These are phyloP conservation scores for Poeciliopsis turneri DNA, from an alignment of 2,797 vertebrate species.

Conservation along the genomic window DNA sequence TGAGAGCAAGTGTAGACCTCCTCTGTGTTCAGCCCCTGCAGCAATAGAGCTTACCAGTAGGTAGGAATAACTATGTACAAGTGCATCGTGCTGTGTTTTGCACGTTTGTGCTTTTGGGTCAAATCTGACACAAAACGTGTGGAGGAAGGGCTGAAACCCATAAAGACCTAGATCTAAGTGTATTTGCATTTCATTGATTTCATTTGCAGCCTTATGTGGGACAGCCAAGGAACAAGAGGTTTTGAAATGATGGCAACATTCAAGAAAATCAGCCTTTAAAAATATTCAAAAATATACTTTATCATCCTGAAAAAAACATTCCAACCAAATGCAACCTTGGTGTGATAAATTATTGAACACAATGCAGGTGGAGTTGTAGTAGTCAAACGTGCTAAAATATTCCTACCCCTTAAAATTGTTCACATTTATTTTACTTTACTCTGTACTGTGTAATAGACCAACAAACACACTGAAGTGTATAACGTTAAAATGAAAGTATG, in stretches of 20 bases:
- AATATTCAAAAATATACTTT: neutral
- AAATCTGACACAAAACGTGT: conserved; percentile 32
- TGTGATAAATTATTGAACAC: conserved; percentile 16
- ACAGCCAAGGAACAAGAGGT: conserved; percentile 18
- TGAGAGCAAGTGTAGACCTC: conserved; percentile 28
- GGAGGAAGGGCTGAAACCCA: conserved; percentile 12
- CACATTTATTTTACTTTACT: neutral
- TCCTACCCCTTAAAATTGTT: neutral
- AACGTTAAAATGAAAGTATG: neutral
- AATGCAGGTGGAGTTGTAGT: conserved; percentile 16
- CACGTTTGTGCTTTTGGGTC: conserved; percentile 33
- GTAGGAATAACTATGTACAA: conserved; percentile 3
- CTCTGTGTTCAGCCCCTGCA: conserved; percentile 7
- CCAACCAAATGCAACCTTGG: neutral
- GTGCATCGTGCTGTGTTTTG: neutral
- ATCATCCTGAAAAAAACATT: conserved; percentile 8
- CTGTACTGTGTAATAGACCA: neutral
- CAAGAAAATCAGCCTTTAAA: conserved; percentile 31
- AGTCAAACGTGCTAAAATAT: conserved; percentile 6
- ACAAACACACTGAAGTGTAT: neutral
- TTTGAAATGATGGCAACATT: conserved; percentile 38
- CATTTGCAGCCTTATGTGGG: conserved; percentile 36
- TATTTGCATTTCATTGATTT: conserved; percentile 63
- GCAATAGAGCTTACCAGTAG: conserved; percentile 9
- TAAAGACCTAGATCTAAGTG: conserved; percentile 38